Conservation (phyloP, 1,140 invertebrate species). For the Probaryconus sp. region DNA sequence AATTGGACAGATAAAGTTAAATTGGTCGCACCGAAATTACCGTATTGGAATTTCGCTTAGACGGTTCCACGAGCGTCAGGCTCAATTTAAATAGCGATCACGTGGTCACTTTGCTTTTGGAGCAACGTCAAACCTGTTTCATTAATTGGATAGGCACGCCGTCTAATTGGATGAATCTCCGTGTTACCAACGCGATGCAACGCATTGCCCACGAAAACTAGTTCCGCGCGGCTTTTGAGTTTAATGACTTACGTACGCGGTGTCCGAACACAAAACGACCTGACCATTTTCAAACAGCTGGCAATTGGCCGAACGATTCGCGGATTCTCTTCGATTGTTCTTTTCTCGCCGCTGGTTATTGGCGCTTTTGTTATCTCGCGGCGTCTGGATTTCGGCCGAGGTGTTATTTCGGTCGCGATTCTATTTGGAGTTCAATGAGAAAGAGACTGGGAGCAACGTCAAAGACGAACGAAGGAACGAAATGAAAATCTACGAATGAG, state of each 20-base stretch:
- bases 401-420: conserved; percentile 57
- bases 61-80: too few relatives aligned
- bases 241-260: conserved; percentile 30
- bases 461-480: conserved; percentile 37
- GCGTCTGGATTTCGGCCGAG: conserved; percentile 19
- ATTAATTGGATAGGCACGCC: conserved; percentile 56
- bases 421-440: conserved; percentile 38
- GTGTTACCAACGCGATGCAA: conserved; percentile 43
- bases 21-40: too few relatives aligned
- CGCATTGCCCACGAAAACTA: conserved; percentile 30
- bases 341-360: too few relatives aligned
- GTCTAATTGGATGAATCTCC: conserved; percentile 53
- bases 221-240: conserved; percentile 30
- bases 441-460: conserved; percentile 25
- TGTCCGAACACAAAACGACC: too few relatives aligned
- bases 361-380: conserved; percentile 24
- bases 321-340: too few relatives aligned
- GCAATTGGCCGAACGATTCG: neutral
- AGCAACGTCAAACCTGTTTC: conserved; percentile 52
- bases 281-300: too few relatives aligned
- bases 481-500: conserved; percentile 41
- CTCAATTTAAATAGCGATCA: conserved; percentile 45
- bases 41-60: too few relatives aligned
- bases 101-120: conserved; percentile 44
- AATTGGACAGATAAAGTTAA: too few relatives aligned